Conservation (phyloP, 2,888 invertebrate species). For the Zaprionus obscuricornis region DNA sequence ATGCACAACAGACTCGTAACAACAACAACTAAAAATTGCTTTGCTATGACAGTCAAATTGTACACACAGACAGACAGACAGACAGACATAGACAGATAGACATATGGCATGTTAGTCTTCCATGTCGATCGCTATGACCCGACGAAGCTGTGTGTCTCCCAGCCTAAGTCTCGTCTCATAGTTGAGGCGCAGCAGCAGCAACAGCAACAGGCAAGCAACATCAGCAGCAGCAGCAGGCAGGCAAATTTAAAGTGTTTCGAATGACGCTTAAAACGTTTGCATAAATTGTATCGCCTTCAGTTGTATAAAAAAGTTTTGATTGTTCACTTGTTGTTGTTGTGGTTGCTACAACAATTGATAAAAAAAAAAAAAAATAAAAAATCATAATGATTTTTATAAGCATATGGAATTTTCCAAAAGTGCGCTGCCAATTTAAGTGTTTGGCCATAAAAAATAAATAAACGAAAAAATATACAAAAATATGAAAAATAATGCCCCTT, state of each 20-base stretch:
- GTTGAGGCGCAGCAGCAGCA: too few species aligned
- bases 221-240: too few species aligned
- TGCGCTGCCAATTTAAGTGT: conserved; percentile 10
- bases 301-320: conserved; percentile 4
- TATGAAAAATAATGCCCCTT: too few species aligned
- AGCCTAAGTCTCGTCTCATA: too few species aligned
- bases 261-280: conserved; percentile 33
- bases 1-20: conserved; percentile 26
- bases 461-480: too few species aligned
- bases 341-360: conserved; percentile 9
- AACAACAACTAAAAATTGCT: conserved; percentile 22
- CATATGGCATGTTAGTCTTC: not conserved
- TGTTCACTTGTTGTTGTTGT: conserved; percentile 3
- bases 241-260: conserved; percentile 25
- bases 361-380: not conserved
- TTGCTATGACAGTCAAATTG: conserved; percentile 9
- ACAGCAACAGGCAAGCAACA: too few species aligned
- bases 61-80: not conserved
- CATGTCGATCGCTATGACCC: too few species aligned
- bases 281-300: conserved; percentile 20
- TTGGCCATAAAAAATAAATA: conserved; percentile 22
- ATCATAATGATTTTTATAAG: not conserved
- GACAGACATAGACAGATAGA: not conserved
- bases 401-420: conserved; percentile 6
- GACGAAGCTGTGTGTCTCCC: too few species aligned